Base-by-base conservation (phyloP, 2,797 vertebrate genomes). In the Glossophaga mutica region DNA sequence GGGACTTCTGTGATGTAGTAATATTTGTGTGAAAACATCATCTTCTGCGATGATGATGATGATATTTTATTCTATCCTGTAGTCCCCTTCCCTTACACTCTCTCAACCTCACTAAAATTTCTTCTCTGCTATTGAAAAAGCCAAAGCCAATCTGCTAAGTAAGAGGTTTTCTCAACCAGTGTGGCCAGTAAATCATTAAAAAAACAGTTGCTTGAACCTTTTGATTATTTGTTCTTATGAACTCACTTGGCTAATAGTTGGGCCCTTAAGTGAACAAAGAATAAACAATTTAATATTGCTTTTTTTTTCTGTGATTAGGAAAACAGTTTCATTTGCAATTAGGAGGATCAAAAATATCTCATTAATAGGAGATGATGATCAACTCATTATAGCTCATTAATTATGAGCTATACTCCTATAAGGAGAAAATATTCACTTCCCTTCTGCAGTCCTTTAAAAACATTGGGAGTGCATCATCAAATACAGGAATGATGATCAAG, bases 291-390 rank as follows among this genome's bases (percentile, higher is more conserved):
- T 95, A 96, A 95, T 95, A 95, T 79, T 84, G 95, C 29, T 87
- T 92, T 95, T 92, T 95, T 77, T 95, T 93, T 91, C 68, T 90
- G 46, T 76, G 68, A 82, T 94, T 94, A 96, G 50, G 67, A 90
- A 88, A 96, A 96, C 26, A 91, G 46, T 78, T 70, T 96, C 57
- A 68, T 92, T 98, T 97, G 95, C 88, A 91, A 91, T 96, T 94
- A 95, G 57, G 37, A 96, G 82, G 65, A 96, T 95, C 91, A 97
- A 94, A 95, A 37, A 68, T 77, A 89, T 92, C 67, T 94, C 57
- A 94, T 85, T 95, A 94, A 95, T 86, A 90, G 46, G 26, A 94
- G 65, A 76, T 83, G 91, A 86, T 93, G 85, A 83, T 87, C 70
- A 94, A 95, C n/a, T n/a, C n/a, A n/a, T n/a, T n/a, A n/a, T n/a